A percentile compares a stretch with the other conserved stretches of the same genome.
phyloP scores from a whole-genome alignment of 1,140 invertebrate genomes.

The Drosophila pectinifera region DNA sequence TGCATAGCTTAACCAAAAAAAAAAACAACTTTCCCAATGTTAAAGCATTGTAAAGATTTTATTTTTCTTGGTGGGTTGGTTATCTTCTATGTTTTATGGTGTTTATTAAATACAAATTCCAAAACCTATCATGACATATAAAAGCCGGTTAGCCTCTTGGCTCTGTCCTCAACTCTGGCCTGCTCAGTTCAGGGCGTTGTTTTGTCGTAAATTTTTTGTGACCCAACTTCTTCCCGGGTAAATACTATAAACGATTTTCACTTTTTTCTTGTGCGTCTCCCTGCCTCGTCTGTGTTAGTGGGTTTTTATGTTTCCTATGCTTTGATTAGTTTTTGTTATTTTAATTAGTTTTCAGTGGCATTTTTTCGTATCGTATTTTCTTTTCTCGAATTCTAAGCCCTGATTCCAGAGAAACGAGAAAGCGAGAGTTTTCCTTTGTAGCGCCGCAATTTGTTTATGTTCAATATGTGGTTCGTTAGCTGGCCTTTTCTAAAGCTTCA shows the following conservation, averaged over 20 bases:
- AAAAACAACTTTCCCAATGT: slow-evolving; percentile 31
- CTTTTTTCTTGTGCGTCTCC: slow-evolving; percentile 23
- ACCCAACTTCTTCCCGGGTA: slow-evolving; percentile 19
- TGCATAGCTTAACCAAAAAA: slow-evolving; percentile 22
- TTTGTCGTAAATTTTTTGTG: slow-evolving; percentile 50
- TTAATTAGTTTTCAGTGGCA: slow-evolving; percentile 52
- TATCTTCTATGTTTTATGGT: slow-evolving; percentile 38
- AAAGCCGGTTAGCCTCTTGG: slow-evolving; percentile 20
- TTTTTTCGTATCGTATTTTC: slow-evolving; percentile 39
- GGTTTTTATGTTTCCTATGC: slow-evolving; percentile 43
- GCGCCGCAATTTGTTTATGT: slow-evolving; percentile 39
- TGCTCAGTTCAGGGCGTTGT: slow-evolving; percentile 20
- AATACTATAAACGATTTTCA: slow-evolving; percentile 52
- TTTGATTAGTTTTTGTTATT: slow-evolving; percentile 51
- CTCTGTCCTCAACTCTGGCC: background rate
- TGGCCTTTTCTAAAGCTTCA: slow-evolving; percentile 29
- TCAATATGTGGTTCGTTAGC: slow-evolving; percentile 18
- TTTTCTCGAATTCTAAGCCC: slow-evolving; percentile 39
- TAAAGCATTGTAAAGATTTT: slow-evolving; percentile 15
- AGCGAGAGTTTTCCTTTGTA: slow-evolving; percentile 51
- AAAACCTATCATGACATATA: slow-evolving; percentile 37
- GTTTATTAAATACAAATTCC: slow-evolving; percentile 54
- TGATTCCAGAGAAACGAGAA: slow-evolving; percentile 40
- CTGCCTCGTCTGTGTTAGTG: background rate
- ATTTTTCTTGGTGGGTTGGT: slow-evolving; percentile 3